Base-by-base conservation (phyloP, 2,888 invertebrate species). In the Andrena bicolor region DNA sequence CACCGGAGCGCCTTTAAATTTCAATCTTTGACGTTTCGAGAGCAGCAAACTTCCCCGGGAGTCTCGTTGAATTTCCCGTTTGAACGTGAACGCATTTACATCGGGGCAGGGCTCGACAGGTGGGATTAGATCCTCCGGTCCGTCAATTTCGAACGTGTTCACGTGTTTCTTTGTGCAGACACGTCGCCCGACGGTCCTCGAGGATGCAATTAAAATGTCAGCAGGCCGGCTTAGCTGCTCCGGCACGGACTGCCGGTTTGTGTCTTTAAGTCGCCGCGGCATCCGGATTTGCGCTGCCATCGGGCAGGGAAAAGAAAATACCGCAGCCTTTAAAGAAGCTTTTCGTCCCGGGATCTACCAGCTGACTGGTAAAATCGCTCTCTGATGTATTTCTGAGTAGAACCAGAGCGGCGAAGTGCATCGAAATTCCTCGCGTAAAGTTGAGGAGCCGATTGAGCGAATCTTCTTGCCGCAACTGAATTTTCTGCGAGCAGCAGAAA, bases 21-120 rank as follows among this genome's bases (percentile, higher is more conserved):
- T 74, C 41, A 53, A 74, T 74, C 68, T 41, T 68, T 68, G 48
- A 56, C 41, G 26, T 53, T 73, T 66, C 53, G 35, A 35, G n/a
- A 1, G 28, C 4, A 1, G 28, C 41, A 10, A 63, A 20, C 13
- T 6, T 30, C 16, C 16, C 26, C 28, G 5, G 0, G 0, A 13
- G 7, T 0, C 13, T 20, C 49, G 2, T 23, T 20, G 28, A 58
- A 68, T 56, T 32, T 56, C 26, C 23, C 10, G 56, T 10, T 41
- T 41, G 41, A 16, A 41, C 41, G 41, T 16, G 41, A 13, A 41
- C 16, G 41, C 16, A 16, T 41, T 41, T 41, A 41, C 41, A 16
- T 16, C 13, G 41, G 16, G 4, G 41, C 41, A 4, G 41, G 41
- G 16, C 41, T n/a, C 41, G 41, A 41, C 41, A 41, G 41, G 41